A percentile compares a stretch with the other conserved stretches of the same genome.
phyloP scores from a whole-genome alignment of 2,797 vertebrate genomes.

The Neostethus bicornis region DNA sequence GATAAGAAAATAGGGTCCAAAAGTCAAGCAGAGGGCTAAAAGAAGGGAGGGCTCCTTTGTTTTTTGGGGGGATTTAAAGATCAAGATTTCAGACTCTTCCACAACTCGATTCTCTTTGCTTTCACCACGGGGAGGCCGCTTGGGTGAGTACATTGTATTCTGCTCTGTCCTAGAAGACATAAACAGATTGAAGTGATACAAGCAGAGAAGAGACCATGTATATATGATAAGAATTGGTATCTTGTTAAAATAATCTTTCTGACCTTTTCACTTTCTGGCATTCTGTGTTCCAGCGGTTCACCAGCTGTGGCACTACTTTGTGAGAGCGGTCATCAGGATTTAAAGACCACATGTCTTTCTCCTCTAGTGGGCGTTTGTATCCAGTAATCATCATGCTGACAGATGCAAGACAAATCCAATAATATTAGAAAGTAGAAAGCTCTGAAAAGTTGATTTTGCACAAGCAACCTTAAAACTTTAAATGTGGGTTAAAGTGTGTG shows the following conservation, averaged over 20 bases:
- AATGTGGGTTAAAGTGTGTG: no score
- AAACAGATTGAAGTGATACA: neutral
- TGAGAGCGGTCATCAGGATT: conserved; percentile 88
- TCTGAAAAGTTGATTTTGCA: no score
- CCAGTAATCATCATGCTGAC: conserved; percentile 88
- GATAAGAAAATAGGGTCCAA: conserved; percentile 94
- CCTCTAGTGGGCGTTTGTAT: conserved; percentile 87
- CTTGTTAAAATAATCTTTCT: conserved; percentile 52
- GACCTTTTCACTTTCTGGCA: conserved; percentile 87
- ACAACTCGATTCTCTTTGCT: conserved; percentile 67
- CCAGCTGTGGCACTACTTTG: conserved; percentile 85
- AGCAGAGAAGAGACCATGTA: no score
- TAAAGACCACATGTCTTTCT: conserved; percentile 92
- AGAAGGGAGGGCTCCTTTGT: conserved; percentile 86
- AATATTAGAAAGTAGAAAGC: no score
- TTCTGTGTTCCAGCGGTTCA: conserved; percentile 86
- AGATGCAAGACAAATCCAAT: neutral
- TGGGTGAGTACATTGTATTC: conserved; percentile 78
- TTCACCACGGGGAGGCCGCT: conserved; percentile 56
- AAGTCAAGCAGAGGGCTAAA: conserved; percentile 89
- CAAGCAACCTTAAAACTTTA: no score
- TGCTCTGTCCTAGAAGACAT: conserved; percentile 60
- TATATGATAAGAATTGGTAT: no score
- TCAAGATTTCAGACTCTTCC: conserved; percentile 89
- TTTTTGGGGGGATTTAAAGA: conserved; percentile 78